Evolutionary conservation across 2,797 vertebrate species (phyloP).

Genomic region (Argya squamiceps): DNA sequence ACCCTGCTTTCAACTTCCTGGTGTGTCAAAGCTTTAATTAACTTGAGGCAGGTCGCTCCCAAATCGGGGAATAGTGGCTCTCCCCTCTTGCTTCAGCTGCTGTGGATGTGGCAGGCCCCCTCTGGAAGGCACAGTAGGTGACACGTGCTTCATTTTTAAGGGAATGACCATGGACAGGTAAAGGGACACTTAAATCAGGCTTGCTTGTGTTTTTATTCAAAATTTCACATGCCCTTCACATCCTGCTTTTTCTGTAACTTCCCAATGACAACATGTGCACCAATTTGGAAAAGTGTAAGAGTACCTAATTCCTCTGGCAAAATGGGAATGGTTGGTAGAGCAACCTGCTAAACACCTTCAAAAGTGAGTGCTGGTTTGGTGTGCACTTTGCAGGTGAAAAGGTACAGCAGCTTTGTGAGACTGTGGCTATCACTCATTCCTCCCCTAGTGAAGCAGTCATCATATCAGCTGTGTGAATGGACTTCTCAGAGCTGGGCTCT

Average conservation of each 20-base stretch:
- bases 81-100: neutral
- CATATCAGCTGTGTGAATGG: fast-evolving
- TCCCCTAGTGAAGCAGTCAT: fast-evolving
- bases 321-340: neutral
- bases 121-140: constrained; percentile 15
- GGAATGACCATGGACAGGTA: fast-evolving
- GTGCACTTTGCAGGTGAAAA: neutral
- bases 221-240: neutral
- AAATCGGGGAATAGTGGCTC: fast-evolving
- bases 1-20: neutral
- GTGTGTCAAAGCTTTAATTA: fast-evolving
- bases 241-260: neutral
- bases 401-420: neutral
- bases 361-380: fast-evolving
- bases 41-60: neutral
- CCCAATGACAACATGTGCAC: fast-evolving
- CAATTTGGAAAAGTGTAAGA: neutral
- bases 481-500: neutral
- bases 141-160: neutral
- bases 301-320: neutral
- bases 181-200: neutral
- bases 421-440: fast-evolving
- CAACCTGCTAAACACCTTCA: neutral
- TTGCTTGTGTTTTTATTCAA: neutral
- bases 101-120: neutral